Conservation (phyloP, 2,113 vertebrate species). For the Cololabis saira region DNA sequence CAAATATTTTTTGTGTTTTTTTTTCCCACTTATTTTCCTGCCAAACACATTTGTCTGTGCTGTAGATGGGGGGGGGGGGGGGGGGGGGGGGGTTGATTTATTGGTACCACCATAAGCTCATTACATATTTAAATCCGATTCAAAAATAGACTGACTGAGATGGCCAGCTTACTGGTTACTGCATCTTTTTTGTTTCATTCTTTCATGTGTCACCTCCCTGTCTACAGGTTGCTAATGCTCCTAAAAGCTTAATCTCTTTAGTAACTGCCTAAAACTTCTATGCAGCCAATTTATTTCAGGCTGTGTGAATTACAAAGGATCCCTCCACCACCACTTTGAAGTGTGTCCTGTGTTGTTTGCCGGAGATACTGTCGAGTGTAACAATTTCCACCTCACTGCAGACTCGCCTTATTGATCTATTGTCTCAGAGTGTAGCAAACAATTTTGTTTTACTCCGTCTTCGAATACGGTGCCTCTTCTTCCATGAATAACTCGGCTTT, state of each 20-base stretch:
- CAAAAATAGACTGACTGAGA: no score
- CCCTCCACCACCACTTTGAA: slow-evolving; percentile 23
- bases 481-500: slow-evolving; percentile 25
- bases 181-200: no score
- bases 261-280: neutral
- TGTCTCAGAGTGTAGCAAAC: slow-evolving; percentile 42
- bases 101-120: no score
- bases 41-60: no score
- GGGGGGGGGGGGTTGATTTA: no score
- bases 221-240: neutral
- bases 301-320: slow-evolving; percentile 15
- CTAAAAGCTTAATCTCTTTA: slow-evolving; percentile 1
- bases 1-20: no score
- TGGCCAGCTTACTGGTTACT: no score
- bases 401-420: slow-evolving; percentile 56
- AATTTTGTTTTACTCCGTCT: slow-evolving; percentile 39
- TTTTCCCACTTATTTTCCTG: no score
- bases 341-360: slow-evolving; percentile 29
- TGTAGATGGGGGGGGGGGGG: no score
- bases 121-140: no score
- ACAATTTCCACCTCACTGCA: slow-evolving; percentile 23
- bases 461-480: slow-evolving; percentile 15
- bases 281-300: slow-evolving; percentile 22
- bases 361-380: slow-evolving; percentile 18
- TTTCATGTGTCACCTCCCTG: neutral